A percentile compares a stretch with the other conserved stretches of the same genome.
These are phyloP conservation scores for Drosophila oshimai DNA, from an alignment of 1,140 invertebrate species.

Conservation along the genomic window DNA sequence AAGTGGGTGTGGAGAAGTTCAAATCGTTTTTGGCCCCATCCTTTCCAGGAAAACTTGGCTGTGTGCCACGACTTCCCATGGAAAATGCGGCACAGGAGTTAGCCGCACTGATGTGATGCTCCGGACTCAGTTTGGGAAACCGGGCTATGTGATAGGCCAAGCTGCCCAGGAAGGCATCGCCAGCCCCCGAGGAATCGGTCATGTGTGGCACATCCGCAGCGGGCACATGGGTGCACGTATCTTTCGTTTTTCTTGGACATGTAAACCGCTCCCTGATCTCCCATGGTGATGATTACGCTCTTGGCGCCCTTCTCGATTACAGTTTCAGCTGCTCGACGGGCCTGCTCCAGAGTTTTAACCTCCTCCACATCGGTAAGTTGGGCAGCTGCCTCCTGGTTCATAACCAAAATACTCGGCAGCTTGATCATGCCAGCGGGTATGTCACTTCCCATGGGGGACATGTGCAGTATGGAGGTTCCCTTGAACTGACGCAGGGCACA, in stretches of 20 bases:
- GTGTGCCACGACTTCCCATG: constrained; percentile 92
- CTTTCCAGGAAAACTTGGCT: constrained; percentile 83
- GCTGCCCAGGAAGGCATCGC: constrained; percentile 95
- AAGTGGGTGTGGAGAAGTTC: constrained; percentile 7
- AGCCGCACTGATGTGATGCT: constrained; percentile 88
- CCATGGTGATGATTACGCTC: constrained; percentile 92
- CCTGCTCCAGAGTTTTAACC: constrained; percentile 82
- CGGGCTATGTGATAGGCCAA: constrained; percentile 90
- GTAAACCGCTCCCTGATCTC: constrained; percentile 88
- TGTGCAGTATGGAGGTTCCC: constrained; percentile 91
- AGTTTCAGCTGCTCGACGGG: constrained; percentile 85
- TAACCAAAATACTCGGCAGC: constrained; percentile 91
- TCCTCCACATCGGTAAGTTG: constrained; percentile 85
- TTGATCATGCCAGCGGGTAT: constrained; percentile 86
- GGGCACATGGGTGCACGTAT: constrained; percentile 84
- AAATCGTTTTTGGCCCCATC: background rate
- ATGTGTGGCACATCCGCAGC: constrained; percentile 86
- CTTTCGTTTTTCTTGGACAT: constrained; percentile 83
- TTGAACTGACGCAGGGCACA: constrained; percentile 90
- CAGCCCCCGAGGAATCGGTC: constrained; percentile 94
- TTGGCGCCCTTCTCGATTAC: constrained; percentile 88
- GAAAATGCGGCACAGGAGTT: constrained; percentile 89
- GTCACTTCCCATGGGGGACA: constrained; percentile 88
- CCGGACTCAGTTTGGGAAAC: constrained; percentile 84
- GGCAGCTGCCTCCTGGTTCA: constrained; percentile 94